Evolutionary conservation across 2,888 invertebrate genomes (phyloP).

Genomic region (Stictocephala bisonia): DNA sequence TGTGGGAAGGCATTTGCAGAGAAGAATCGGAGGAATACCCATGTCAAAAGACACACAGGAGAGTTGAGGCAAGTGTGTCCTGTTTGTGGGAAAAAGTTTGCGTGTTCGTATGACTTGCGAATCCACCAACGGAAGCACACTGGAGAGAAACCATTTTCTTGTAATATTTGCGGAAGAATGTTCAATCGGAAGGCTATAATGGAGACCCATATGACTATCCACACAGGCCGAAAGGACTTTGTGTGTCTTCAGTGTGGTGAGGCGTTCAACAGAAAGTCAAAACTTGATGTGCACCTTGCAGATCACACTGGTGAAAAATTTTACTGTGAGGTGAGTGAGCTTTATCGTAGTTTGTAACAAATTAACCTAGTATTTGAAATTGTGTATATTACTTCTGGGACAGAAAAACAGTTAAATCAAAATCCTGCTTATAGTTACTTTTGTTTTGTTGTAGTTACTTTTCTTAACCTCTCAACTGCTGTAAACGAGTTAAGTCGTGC

Average conservation of each 20-base stretch:
- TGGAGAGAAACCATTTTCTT: slow-evolving; percentile 52
- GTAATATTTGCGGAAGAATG: slow-evolving; percentile 52
- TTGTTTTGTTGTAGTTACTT: too few relatives aligned
- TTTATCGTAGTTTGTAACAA: background rate
- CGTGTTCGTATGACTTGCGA: slow-evolving; percentile 51
- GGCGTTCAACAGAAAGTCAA: slow-evolving; percentile 54
- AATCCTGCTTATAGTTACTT: too few relatives aligned
- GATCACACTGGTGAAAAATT: slow-evolving; percentile 48
- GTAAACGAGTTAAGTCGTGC: too few relatives aligned
- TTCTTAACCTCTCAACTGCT: too few relatives aligned
- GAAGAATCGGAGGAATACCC: slow-evolving; percentile 20
- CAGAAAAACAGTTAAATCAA: background rate
- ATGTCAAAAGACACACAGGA: slow-evolving; percentile 17
- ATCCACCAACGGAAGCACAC: slow-evolving; percentile 53
- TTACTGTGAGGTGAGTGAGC: slow-evolving; percentile 45
- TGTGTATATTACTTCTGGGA: too few relatives aligned
- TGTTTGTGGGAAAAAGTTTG: slow-evolving; percentile 50
- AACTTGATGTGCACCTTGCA: slow-evolving; percentile 53
- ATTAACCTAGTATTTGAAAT: too few relatives aligned
- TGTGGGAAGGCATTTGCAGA: slow-evolving; percentile 55
- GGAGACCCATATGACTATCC: slow-evolving; percentile 53
- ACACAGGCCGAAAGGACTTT: slow-evolving; percentile 53
- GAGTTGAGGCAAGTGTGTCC: slow-evolving; percentile 37
- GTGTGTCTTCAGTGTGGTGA: slow-evolving; percentile 50
- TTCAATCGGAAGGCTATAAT: slow-evolving; percentile 54